Base-by-base conservation (phyloP, 2,888 invertebrate species). In the Leptinotarsa haldemani region DNA sequence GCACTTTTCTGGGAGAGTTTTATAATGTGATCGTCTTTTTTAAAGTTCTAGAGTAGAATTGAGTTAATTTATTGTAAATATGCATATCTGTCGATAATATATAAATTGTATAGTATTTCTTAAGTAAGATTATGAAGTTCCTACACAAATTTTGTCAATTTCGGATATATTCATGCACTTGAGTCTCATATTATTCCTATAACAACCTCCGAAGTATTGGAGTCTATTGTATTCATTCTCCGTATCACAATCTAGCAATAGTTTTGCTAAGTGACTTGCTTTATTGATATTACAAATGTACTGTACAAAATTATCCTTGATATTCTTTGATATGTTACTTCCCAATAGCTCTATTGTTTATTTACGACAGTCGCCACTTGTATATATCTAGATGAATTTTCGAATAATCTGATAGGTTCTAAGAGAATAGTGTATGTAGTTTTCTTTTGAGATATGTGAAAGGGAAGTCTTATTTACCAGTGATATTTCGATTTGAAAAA, bases 91-190 rank as follows among this genome's bases (percentile, higher is more conserved):
- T 56, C 56, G 52, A 56, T 22, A 52, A 56, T 22, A 52, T 67
- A 53, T 30, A 20, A 22, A 71, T 70, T 73, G 58, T 47, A 50
- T 30, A 74, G 67, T 50, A 48, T 63, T 65, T 53, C 63, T 73
- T 71, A 70, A 71, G 66, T 71, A 63, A 65, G 22, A 64, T 78
- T 83, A 80, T 78, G 76, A 84, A 84, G 84, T 84, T 84, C 84
- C 84, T 84, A 84, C 81, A 83, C 82, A 74, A 78, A 80, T 78
- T 80, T 80, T 68, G 68, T 68, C 68, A 68, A 68, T 68, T 67
- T 67, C 53, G 67, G 67, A 67, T 53, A 53, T 40, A 40, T 67
- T 68, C 40, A 56, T 20, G 68, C 68, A 68, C 68, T 18, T n/a
- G 56, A 48, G 46, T 48, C 30, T 68, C 56, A 46, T 68, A 47